These are phyloP conservation scores for Cheilosia impressa DNA, from an alignment of 2,888 invertebrate genomes.

Conservation along the genomic window DNA sequence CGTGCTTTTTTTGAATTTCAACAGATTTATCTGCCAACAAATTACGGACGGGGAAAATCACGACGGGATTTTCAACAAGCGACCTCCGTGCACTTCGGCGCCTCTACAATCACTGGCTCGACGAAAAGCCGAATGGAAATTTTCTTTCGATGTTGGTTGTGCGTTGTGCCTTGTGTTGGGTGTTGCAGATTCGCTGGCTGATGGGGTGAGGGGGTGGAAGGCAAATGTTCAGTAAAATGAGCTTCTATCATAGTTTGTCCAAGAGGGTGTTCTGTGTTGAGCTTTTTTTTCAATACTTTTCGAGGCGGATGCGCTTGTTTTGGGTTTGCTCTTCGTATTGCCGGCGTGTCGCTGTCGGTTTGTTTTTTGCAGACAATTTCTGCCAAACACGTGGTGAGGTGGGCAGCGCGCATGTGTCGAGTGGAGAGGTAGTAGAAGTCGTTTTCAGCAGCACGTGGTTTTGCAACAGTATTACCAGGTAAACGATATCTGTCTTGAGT, in stretches of 20 bases:
- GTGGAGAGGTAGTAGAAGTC: slow-evolving; percentile 46
- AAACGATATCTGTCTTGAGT: not conserved
- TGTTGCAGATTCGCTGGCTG: slow-evolving; percentile 27
- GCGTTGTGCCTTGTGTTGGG: slow-evolving; percentile 29
- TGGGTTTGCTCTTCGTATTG: slow-evolving; percentile 47
- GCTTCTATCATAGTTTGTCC: slow-evolving; percentile 30
- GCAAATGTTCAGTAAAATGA: slow-evolving; percentile 33
- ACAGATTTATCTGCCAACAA: slow-evolving; percentile 47
- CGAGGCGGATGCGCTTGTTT: slow-evolving; percentile 49
- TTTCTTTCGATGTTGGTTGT: slow-evolving; percentile 42
- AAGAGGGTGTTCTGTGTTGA: slow-evolving; percentile 19
- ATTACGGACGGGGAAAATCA: slow-evolving; percentile 50
- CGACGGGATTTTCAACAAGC: slow-evolving; percentile 60
- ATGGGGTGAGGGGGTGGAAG: slow-evolving; percentile 8
- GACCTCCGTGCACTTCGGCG: slow-evolving; percentile 55
- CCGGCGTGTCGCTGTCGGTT: slow-evolving; percentile 33
- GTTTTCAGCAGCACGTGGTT: slow-evolving; percentile 62
- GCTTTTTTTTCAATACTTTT: slow-evolving; percentile 51
- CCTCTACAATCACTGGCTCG: slow-evolving; percentile 66
- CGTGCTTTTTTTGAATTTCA: slow-evolving; percentile 41
- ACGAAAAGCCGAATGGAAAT: slow-evolving; percentile 45
- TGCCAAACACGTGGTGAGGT: slow-evolving; percentile 56
- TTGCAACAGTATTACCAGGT: slow-evolving; percentile 33
- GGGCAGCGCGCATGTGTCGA: slow-evolving; percentile 37
- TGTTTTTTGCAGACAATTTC: slow-evolving; percentile 68